Evolutionary conservation across 2,113 vertebrate species (phyloP), one percentile per base, ranked within the genome.

Genomic region (Amphilophus citrinellus): DNA sequence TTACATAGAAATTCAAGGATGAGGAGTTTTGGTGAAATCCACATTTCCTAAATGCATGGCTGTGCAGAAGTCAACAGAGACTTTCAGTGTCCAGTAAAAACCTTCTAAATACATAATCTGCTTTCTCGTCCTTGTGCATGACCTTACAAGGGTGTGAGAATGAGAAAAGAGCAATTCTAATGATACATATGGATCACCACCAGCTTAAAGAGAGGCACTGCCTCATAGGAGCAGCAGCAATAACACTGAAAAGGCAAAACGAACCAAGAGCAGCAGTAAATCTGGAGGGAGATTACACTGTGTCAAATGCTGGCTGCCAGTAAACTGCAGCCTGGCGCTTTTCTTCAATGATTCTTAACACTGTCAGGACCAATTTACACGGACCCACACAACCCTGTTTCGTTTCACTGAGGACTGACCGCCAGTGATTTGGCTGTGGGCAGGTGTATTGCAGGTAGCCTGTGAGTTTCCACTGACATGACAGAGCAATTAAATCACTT

Each of bases 401-500:
- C 61, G 81, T 84, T 84, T 66, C 73, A 80, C 63, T 42, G 17
- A 84, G 71, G 61, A 35, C 71, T 68, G 80, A 58, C 82, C 77
- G 83, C 68, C 79, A 60, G 77, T 88, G 89, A 84, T 87, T 65
- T 89, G 91, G 86, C 90, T 93, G 75, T 84, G 77, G 91, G 89
- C 91, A 95, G 91, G 91, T 93, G 90, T 86, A 61, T 84, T 62
- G 79, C 91, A 95, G 93, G 91, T 94, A 91, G 77, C 79, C 83
- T 47, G 15, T 79, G 86, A 94, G 89, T 90, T 57, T 84, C 78
- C 78, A 60, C 79, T 77, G 83, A 92, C 85, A 89, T 92, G 92
- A 94, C 94, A 93, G 84, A 89, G 86, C 84, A 92, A 93, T 93
- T 93, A 94, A 93, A 94, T 93, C 93, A 92, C 86, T 85, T 86